Conservation (phyloP, 2,113 vertebrate species). For the Pseudopipra pipra region DNA sequence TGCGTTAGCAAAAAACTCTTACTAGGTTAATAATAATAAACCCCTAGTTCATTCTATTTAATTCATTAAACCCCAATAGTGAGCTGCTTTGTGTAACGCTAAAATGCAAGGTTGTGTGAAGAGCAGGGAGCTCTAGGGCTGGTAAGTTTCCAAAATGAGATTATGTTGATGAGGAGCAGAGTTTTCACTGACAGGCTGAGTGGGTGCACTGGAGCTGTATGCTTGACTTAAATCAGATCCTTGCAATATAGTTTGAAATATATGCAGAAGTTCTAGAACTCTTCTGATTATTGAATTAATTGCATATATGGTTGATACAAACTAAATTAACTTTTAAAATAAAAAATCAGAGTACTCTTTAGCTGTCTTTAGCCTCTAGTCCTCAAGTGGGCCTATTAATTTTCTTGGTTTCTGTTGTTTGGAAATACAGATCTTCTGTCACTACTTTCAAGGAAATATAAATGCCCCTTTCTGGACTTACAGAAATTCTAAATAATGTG, state of each 20-base stretch:
- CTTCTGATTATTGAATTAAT: neutral
- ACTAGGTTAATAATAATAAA: neutral
- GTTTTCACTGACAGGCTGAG: neutral
- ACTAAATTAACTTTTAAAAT: neutral
- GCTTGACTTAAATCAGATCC: neutral
- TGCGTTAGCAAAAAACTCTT: neutral
- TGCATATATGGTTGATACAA: neutral
- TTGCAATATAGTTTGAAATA: neutral
- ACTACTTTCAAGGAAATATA: neutral
- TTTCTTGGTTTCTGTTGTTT: neutral
- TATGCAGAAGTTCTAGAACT: neutral
- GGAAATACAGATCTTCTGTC: neutral
- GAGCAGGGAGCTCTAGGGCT: neutral
- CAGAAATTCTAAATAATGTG: neutral
- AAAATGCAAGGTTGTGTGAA: neutral
- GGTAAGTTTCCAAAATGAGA: neutral
- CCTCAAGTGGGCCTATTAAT: neutral
- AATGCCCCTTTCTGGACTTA: neutral
- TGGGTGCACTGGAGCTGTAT: neutral
- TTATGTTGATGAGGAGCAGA: neutral
- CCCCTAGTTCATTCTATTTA: neutral
- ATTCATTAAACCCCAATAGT: neutral
- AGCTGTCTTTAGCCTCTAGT: neutral
- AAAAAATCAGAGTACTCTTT: neutral
- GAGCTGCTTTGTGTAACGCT: neutral